Evolutionary conservation across 1,140 invertebrate species (phyloP).

Genomic region (Cheumatopsyche charites): DNA sequence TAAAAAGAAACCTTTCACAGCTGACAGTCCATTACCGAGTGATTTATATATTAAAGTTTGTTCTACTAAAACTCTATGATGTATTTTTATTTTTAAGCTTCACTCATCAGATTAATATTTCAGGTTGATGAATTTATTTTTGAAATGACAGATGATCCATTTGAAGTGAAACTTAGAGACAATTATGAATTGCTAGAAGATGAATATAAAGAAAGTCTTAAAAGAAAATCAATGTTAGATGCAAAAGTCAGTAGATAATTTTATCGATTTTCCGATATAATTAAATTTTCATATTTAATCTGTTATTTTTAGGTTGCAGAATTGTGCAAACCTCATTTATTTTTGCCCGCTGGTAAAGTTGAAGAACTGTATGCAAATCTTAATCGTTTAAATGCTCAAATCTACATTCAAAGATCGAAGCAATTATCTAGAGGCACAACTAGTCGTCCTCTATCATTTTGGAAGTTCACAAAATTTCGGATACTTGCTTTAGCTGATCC

Average conservation of each 20-base stretch:
- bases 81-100: constrained; percentile 26
- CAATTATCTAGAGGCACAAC: constrained; percentile 69
- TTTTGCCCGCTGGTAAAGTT: constrained; percentile 84
- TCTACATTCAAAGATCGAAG: constrained; percentile 84
- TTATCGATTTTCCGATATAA: not conserved
- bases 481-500: constrained; percentile 87
- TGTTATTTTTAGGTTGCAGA: constrained; percentile 62
- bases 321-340: constrained; percentile 78
- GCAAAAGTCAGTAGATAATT: constrained; percentile 69
- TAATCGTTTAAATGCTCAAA: constrained; percentile 89
- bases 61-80: constrained; percentile 27
- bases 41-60: constrained; percentile 87
- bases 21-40: constrained; percentile 73
- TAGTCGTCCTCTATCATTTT: constrained; percentile 51
- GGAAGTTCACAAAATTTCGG: constrained; percentile 66
- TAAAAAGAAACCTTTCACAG: constrained; percentile 71
- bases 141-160: constrained; percentile 96
- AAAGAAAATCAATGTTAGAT: constrained; percentile 88
- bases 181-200: constrained; percentile 96
- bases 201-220: constrained; percentile 94
- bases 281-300: not conserved
- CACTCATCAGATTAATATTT: constrained; percentile 28
- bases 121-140: constrained; percentile 83
- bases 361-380: constrained; percentile 88
- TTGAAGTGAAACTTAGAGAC: constrained; percentile 94